phyloP scores from a whole-genome alignment of 2,113 vertebrate genomes.

The Cyprinodon tularosa region DNA sequence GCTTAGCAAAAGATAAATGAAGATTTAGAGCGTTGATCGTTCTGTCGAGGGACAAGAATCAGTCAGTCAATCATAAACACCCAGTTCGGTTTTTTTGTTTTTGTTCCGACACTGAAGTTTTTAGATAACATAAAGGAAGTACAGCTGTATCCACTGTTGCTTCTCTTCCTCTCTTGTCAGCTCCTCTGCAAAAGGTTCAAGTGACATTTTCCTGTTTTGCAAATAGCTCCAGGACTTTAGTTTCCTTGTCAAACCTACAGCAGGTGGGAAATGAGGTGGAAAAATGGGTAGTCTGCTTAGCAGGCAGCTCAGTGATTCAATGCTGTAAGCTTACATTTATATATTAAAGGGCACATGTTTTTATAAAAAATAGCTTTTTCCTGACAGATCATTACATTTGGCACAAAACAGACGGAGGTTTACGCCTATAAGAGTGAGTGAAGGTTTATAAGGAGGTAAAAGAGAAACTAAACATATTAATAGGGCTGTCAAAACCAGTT shows the following conservation, averaged over 20 bases:
- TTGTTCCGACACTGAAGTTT: not conserved
- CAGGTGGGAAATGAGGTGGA: conserved; percentile 9
- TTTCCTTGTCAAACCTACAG: conserved; percentile 48
- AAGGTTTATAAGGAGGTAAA: conserved; percentile 1
- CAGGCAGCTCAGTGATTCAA: conserved; percentile 39
- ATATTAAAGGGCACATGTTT: conserved; percentile 31
- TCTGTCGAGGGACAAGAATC: conserved; percentile 21
- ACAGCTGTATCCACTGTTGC: not conserved
- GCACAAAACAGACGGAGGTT: conserved; percentile 13
- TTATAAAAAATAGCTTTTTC: conserved; percentile 35
- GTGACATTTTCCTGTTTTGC: conserved; percentile 61
- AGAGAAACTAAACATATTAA: conserved; percentile 28
- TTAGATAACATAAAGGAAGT: conserved; percentile 29
- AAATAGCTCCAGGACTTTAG: conserved; percentile 48
- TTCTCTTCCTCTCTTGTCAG: conserved; percentile 10
- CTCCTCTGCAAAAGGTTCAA: conserved; percentile 33
- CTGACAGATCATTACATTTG: conserved; percentile 41
- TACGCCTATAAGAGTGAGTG: conserved; percentile 10
- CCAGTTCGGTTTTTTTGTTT: not conserved
- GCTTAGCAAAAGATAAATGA: conserved; percentile 6
- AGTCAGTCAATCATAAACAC: conserved; percentile 4
- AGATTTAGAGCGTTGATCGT: conserved; percentile 6
- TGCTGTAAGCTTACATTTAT: conserved; percentile 50
- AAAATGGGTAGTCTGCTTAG: conserved; percentile 39
- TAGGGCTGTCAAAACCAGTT: not conserved